Base-by-base conservation (phyloP, 2,113 vertebrate species). In the Lagopus leucura region DNA sequence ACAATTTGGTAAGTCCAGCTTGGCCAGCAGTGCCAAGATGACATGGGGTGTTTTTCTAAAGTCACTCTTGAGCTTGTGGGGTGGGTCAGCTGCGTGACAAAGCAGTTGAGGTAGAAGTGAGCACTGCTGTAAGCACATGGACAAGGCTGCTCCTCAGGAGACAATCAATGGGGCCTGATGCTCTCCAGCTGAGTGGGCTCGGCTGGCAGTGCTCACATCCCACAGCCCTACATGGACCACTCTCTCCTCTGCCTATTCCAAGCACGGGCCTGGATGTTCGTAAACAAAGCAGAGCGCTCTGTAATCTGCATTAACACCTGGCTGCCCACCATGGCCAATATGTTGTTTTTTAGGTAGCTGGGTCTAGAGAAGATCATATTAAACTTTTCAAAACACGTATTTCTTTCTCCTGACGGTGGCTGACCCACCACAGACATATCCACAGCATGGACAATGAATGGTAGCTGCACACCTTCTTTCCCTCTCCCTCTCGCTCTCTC, bases 41-140 rank as follows among this genome's bases (percentile, higher is more conserved):
- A 84, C 82, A 92, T 36, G 71, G 69, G 76, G 21, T 42, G 58
- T 83, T 77, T 95, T 88, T 60, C 71, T 93, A 32, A 14, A 2
- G 76, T 77, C 75, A 77, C 55, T 60, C 50, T 83, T 1, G 4
- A 80, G 55, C 48, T 11, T 65, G 36, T 6, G 5, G 22, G 28
- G 63, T 7, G 1, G 11, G 18, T 32, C 30, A 80, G 55, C 47
- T 74, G 65, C 40, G 17, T 28, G 42, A 74, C 82, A 85, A 38
- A 80, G 55, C 55, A 42, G 45, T 15, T 28, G 50, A 67, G 32
- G 32, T 66, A 11, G 66, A 93, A 71, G 42, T 16, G 30, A 54
- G 15, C 50, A 38, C 73, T 0, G 0, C 55, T 91, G 8, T 22
- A 28, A 82, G 32, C 24, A 60, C 25, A 7, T 2, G 30, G 3